Percentiles rank a stretch among this genome's conserved stretches.
Conservation (phyloP, 2,888 invertebrate genomes). For the Drosophila kanekoi region DNA sequence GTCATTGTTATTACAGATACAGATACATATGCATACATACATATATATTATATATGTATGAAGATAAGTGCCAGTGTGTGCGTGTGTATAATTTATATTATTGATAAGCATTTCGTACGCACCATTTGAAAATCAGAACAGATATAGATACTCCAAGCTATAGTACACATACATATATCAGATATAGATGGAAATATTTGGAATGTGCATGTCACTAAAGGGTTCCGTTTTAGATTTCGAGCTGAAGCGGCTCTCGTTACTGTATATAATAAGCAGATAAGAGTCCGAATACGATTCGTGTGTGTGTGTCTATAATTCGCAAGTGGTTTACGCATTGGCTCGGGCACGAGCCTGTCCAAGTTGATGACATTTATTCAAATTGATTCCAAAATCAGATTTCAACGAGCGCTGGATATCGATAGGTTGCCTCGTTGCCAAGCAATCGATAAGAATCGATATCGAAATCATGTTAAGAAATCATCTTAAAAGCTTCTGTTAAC, state of each 20-base stretch:
- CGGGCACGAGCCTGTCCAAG: too few species aligned
- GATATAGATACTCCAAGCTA: constrained; percentile 22
- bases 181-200: constrained; percentile 19
- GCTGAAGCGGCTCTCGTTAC: neutral
- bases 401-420: too few species aligned
- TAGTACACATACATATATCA: neutral
- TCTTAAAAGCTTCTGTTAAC: too few species aligned
- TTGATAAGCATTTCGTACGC: constrained; percentile 47
- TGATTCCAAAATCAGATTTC: too few species aligned
- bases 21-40: neutral
- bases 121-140: constrained; percentile 38
- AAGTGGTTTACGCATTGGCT: too few species aligned
- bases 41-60: constrained; percentile 1
- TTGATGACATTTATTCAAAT: too few species aligned
- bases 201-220: neutral
- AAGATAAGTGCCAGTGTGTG: constrained; percentile 34
- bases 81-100: constrained; percentile 58
- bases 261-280: neutral
- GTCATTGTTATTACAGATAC: constrained; percentile 31
- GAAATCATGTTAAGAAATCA: too few species aligned
- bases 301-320: too few species aligned
- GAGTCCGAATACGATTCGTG: too few species aligned
- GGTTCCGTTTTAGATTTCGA: constrained; percentile 31
- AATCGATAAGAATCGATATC: too few species aligned
- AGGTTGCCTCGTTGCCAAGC: too few species aligned